phyloP scores from a whole-genome alignment of 2,888 invertebrate species.

The Chelonus formosanus region DNA sequence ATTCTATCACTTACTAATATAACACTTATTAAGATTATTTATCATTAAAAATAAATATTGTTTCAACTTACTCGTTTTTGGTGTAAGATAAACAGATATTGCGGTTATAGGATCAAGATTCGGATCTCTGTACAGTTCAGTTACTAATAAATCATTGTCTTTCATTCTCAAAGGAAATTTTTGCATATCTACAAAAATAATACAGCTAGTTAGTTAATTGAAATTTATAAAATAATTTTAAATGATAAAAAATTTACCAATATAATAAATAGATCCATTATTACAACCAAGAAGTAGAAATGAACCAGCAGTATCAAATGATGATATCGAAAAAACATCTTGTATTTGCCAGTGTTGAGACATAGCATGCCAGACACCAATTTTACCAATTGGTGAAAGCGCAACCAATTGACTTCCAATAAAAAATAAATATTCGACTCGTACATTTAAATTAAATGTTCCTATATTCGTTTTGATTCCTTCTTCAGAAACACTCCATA shows the following conservation, averaged over 20 bases:
- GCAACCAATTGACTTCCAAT: constrained; percentile 99
- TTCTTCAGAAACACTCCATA: constrained; percentile 84
- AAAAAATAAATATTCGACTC: constrained; percentile 95
- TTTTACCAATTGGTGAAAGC: constrained; percentile 88
- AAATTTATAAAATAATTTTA: constrained; percentile 3
- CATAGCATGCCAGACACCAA: constrained; percentile 99
- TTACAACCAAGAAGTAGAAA: constrained; percentile 94
- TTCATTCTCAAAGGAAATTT: constrained; percentile 99
- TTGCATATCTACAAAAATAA: constrained; percentile 86
- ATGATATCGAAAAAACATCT: constrained; percentile 93
- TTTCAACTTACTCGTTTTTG: constrained; percentile 88
- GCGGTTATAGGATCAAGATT: constrained; percentile 96
- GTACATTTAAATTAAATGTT: constrained; percentile 88
- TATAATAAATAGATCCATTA: constrained; percentile 96
- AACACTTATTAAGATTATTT: constrained; percentile 13
- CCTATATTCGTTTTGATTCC: constrained; percentile 79
- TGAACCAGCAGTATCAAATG: constrained; percentile 96
- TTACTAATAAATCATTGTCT: constrained; percentile 96
- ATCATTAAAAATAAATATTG: constrained; percentile 14
- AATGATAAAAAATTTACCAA: constrained; percentile 71
- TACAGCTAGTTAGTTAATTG: neutral
- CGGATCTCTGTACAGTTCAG: constrained; percentile 94
- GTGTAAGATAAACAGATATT: constrained; percentile 97
- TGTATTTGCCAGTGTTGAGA: constrained; percentile 99
- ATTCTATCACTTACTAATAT: constrained; percentile 27